phyloP scores from a whole-genome alignment of 2,888 invertebrate species.

The Ctena decussata region DNA sequence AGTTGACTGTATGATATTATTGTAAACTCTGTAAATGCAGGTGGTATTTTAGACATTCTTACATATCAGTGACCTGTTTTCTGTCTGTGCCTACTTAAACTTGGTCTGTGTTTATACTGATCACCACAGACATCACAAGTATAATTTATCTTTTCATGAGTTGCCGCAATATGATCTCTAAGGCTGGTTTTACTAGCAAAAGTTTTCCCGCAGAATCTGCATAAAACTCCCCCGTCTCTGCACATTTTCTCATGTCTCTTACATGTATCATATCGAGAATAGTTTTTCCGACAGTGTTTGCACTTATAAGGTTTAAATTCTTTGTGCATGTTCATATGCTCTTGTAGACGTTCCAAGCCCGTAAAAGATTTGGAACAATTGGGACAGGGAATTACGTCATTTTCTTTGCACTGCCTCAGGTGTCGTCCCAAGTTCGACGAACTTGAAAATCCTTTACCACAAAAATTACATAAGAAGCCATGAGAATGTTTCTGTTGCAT shows the following conservation, averaged over 20 bases:
- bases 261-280: neutral
- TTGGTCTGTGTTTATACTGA: neutral
- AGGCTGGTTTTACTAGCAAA: neutral
- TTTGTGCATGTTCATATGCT: neutral
- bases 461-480: neutral
- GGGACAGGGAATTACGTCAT: neutral
- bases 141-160: neutral
- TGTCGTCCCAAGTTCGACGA: neutral
- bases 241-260: neutral
- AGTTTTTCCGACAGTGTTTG: neutral
- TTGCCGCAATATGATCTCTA: neutral
- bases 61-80: too few relatives aligned
- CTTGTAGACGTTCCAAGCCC: neutral
- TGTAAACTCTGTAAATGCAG: too few relatives aligned
- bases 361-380: neutral
- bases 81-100: neutral
- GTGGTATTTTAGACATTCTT: too few relatives aligned
- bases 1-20: too few relatives aligned
- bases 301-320: neutral
- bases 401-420: neutral
- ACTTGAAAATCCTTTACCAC: neutral
- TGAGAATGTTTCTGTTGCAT: neutral
- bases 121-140: neutral
- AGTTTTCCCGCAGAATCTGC: neutral
- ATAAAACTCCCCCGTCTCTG: neutral